phyloP scores from a whole-genome alignment of 2,888 invertebrate species.

The Diplolepis rosae region DNA sequence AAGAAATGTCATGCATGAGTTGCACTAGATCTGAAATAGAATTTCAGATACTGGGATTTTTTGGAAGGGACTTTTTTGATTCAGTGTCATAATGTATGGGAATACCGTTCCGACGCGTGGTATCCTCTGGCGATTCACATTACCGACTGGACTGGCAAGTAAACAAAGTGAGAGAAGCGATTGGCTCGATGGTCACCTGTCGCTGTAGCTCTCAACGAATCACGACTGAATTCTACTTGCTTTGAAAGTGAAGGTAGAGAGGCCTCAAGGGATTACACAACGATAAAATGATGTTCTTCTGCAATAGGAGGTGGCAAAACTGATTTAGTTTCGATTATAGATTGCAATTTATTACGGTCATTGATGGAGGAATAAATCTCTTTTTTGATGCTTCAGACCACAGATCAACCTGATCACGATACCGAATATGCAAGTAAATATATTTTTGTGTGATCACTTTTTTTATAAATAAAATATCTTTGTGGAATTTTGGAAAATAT shows the following conservation, averaged over 20 bases:
- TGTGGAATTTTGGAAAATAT: too few relatives aligned
- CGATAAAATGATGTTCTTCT: background rate
- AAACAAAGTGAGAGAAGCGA: conserved; percentile 48
- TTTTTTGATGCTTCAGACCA: too few relatives aligned
- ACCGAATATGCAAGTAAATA: too few relatives aligned
- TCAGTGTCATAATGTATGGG: background rate
- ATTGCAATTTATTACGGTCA: too few relatives aligned
- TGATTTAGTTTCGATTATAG: background rate
- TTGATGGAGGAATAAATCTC: too few relatives aligned
- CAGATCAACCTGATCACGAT: too few relatives aligned
- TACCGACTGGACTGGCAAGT: conserved; percentile 39
- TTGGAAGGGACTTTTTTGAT: background rate
- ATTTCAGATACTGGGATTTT: background rate
- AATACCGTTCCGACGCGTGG: conserved; percentile 38
- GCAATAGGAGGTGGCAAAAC: background rate
- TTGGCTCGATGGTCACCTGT: conserved; percentile 55
- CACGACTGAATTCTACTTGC: conserved; percentile 36
- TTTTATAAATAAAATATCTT: too few relatives aligned
- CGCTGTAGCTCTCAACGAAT: conserved; percentile 46
- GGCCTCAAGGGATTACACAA: background rate
- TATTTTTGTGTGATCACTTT: too few relatives aligned
- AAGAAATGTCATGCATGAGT: background rate
- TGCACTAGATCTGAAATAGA: background rate
- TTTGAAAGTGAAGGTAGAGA: conserved; percentile 36
- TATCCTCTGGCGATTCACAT: conserved; percentile 40